Base-by-base conservation (phyloP, 2,888 invertebrate species). In the Pristionchus maxplancki region DNA sequence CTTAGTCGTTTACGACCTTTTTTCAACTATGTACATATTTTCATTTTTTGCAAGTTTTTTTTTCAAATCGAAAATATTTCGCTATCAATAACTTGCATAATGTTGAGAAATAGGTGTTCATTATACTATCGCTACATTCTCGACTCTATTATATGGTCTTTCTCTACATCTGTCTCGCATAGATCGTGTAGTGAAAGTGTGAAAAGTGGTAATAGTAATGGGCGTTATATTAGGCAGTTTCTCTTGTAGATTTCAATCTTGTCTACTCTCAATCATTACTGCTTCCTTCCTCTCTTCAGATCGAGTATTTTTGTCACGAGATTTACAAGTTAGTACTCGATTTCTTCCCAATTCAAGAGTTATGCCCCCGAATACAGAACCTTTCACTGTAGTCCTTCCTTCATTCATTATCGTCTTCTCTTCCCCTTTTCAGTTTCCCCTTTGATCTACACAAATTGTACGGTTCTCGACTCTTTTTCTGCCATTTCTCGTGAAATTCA, bases 271-370 rank as follows among this genome's bases (percentile, higher is more conserved):
- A 6, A 44, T 44, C 44, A n/a, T 24, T 9, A 58, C 20, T 58
- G n/a, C 24, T 48, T 78, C 13, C 44, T 78, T 44, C 44, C 20
- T 44, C 78, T 1, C n/a, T 44, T 44, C 48, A 78, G 44, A 78
- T 78, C 78, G 78, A 78, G 78, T 78, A 40, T 78, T 78, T 44
- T 78, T 78, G n/a, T 78, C 78, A 78, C 78, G 78, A 78, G 78
- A 44, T 11, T 78, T 78, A 17, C 24, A 28, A 37, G 20, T 74
- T 40, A 74, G 78, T 78, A 48, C 28, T 78, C 78, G 44, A 44
- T 78, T 48, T 40, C 11, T 15, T 40, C 24, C 40, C 78, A 40
- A 48, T 11, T 74, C 44, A 8, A n/a, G 78, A 40, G 40, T 40
- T 74, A 40, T 40, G 40, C n/a, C 78, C 24, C 44, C 48, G 44